phyloP scores from a whole-genome alignment of 2,113 vertebrate genomes.

The Solea solea region DNA sequence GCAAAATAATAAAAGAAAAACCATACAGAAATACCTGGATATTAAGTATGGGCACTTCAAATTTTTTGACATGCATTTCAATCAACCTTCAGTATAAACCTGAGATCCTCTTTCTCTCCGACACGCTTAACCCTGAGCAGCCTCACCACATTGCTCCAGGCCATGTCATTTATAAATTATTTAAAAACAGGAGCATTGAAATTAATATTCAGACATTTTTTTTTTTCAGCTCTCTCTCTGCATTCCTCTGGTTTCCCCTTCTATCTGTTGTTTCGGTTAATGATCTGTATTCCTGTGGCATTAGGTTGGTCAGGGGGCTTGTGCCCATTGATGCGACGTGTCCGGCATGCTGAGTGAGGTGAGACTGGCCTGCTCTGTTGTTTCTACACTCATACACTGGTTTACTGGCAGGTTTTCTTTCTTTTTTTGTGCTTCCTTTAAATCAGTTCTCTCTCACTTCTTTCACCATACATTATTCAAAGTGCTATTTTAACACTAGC shows the following conservation, averaged over 20 bases:
- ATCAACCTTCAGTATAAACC: slow-evolving; percentile 12
- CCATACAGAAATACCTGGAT: too few relatives aligned
- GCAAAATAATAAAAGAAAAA: too few relatives aligned
- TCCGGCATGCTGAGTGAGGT: slow-evolving; percentile 66
- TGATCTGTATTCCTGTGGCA: slow-evolving; percentile 79
- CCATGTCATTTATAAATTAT: slow-evolving; percentile 74
- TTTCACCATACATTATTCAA: neutral
- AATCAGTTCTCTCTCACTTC: neutral
- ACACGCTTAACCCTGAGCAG: slow-evolving; percentile 31
- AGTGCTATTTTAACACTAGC: neutral
- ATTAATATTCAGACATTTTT: slow-evolving; percentile 71
- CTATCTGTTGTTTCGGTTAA: slow-evolving; percentile 57
- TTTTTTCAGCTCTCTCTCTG: slow-evolving; percentile 45
- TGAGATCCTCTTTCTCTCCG: slow-evolving; percentile 10
- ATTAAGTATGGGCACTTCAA: too few relatives aligned
- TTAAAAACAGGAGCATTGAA: slow-evolving; percentile 61
- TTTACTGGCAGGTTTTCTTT: slow-evolving; percentile 51
- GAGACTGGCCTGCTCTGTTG: slow-evolving; percentile 57
- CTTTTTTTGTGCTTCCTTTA: neutral
- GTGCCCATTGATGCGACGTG: slow-evolving; percentile 64
- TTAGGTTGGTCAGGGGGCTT: slow-evolving; percentile 59
- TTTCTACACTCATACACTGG: slow-evolving; percentile 31
- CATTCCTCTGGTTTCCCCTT: neutral
- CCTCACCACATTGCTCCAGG: slow-evolving; percentile 50
- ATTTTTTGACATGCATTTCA: slow-evolving; percentile 17